Evolutionary conservation across 2,888 invertebrate species (phyloP), one percentile per base, ranked within the genome.

Genomic region (Amorpha juglandis): DNA sequence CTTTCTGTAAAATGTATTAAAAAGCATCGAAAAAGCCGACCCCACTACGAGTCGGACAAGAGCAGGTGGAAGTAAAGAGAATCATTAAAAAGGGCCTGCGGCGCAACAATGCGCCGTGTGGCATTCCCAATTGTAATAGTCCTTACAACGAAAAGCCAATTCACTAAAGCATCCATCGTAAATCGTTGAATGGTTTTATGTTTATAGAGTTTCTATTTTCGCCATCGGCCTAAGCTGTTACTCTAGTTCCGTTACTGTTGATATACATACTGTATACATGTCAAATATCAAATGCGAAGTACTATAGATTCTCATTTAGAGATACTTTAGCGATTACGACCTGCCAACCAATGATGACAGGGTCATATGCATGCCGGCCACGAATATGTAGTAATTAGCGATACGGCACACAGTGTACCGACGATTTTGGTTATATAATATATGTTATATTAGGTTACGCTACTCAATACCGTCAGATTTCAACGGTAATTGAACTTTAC

Each of bases 121-220:
- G 27, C 4, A 27, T 27, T 4, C 27, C 27, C 27, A 3, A 27
- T 27, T 27, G 4, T 27, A 27, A 27, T 33, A 53, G 53, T 35
- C 33, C 33, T 53, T n/a, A 53, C 33, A 52, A 53, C 16, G 35
- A 55, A 55, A 16, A 33, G 16, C 55, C 55, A 55, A 55, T 55
- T 55, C 55, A 33, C 38, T 51, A 51, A 51, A 16, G 16, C 16
- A 55, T 35, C 55, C 38, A 38, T 55, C 55, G 55, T 55, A 55
- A 55, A 55, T 55, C 38, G 35, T 11, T 7, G 16, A 16, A 55
- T 55, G 16, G 55, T 55, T 55, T 55, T 55, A 55, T 55, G 55
- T 55, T 38, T 35, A 55, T 38, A 11, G 16, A 35, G 38, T 55
- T 55, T 55, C 38, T 55, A 55, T 55, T 55, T 55, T 53, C 38